phyloP scores from a whole-genome alignment of 2,113 vertebrate genomes.

The Camelus dromedarius region DNA sequence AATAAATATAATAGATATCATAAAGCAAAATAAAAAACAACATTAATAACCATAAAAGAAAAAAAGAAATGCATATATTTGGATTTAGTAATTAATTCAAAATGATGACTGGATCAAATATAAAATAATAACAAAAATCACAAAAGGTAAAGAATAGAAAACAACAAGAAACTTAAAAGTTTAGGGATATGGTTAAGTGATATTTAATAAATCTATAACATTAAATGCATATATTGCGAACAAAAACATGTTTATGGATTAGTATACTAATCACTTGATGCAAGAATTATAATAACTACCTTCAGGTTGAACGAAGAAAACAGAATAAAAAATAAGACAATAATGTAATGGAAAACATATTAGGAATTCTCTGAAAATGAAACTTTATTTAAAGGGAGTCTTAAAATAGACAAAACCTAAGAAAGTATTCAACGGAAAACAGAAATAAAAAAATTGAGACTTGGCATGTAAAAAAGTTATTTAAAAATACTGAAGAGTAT shows the following conservation, averaged over 20 bases:
- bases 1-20: background rate
- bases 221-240: background rate
- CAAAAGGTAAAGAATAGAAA: background rate
- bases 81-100: background rate
- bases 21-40: background rate
- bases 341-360: background rate
- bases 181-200: background rate
- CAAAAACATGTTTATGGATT: background rate
- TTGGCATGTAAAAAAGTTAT: background rate
- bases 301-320: background rate
- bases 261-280: background rate
- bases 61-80: background rate
- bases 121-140: background rate
- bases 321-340: background rate
- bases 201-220: background rate
- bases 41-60: background rate
- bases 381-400: background rate
- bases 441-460: background rate
- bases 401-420: background rate
- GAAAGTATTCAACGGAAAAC: background rate
- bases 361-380: background rate
- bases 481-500: background rate
- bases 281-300: background rate
- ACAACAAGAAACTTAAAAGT: background rate
- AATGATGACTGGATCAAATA: background rate